Evolutionary conservation across 2,797 vertebrate genomes (phyloP).

Genomic region (Discoglossus pictus): DNA sequence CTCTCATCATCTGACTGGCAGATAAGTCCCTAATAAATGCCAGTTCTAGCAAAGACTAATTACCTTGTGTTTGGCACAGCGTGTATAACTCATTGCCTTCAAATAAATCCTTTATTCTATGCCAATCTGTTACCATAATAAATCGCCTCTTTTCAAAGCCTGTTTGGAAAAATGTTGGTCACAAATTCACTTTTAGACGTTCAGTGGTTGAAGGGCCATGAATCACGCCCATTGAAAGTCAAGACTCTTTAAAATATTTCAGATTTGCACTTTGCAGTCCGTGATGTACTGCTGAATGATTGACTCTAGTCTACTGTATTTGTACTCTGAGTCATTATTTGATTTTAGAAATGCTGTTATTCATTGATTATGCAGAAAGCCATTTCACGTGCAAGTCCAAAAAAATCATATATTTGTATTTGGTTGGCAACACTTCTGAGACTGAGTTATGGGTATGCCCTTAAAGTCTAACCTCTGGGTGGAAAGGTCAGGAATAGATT

Average conservation of each 20-base stretch:
- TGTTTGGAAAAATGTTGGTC: background rate
- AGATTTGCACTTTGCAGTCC: background rate
- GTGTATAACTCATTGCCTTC: background rate
- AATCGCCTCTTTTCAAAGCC: background rate
- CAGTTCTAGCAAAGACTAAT: background rate
- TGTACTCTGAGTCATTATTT: conserved; percentile 27
- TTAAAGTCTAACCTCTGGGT: background rate
- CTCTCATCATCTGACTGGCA: no score
- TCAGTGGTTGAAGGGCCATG: background rate
- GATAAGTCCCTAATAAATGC: no score
- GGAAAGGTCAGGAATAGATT: conserved; percentile 8
- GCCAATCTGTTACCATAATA: conserved; percentile 1
- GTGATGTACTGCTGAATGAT: conserved; percentile 20
- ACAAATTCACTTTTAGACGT: background rate
- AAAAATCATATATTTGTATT: conserved; percentile 8
- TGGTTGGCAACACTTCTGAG: background rate
- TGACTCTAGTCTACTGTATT: conserved; percentile 5
- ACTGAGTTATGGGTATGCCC: background rate
- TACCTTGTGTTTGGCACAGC: background rate
- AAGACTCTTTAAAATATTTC: background rate
- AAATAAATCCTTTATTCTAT: background rate
- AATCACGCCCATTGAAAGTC: conserved; percentile 5
- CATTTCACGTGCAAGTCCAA: conserved; percentile 16
- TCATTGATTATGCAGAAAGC: conserved; percentile 37
- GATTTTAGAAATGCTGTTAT: conserved; percentile 45